A percentile compares a stretch with the other conserved stretches of the same genome.
phyloP scores from a whole-genome alignment of 2,113 vertebrate genomes.

The Tinamus guttatus region DNA sequence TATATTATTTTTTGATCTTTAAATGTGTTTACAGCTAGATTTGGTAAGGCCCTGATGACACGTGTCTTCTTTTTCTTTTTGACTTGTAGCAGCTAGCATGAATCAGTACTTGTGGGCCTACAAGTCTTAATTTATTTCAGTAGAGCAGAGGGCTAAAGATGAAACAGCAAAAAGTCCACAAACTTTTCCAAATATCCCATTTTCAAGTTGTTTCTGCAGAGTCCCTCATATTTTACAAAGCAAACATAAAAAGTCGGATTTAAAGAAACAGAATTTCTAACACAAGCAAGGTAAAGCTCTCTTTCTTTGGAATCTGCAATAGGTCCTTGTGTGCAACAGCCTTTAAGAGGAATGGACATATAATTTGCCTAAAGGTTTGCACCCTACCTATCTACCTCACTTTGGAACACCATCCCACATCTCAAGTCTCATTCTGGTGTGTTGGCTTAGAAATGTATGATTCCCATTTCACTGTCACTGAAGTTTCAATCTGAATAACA shows the following conservation, averaged over 20 bases:
- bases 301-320: neutral
- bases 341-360: neutral
- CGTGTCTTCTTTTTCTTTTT: neutral
- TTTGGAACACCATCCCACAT: neutral
- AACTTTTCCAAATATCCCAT: neutral
- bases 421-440: neutral
- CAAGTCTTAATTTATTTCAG: no score
- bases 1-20: neutral
- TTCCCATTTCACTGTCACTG: neutral
- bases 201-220: neutral
- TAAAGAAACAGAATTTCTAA: neutral
- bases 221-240: neutral
- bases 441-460: neutral
- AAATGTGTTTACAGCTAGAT: neutral
- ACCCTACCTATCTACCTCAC: neutral
- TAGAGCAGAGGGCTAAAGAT: no score
- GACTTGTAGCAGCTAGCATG: neutral
- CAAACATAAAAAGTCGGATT: neutral
- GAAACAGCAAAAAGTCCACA: neutral
- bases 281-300: neutral
- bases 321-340: neutral
- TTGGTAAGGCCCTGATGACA: neutral
- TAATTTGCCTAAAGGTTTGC: neutral
- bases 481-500: neutral
- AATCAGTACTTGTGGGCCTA: no score